Base-by-base conservation (phyloP, 1,140 invertebrate species). In the Babylonia areolata region DNA sequence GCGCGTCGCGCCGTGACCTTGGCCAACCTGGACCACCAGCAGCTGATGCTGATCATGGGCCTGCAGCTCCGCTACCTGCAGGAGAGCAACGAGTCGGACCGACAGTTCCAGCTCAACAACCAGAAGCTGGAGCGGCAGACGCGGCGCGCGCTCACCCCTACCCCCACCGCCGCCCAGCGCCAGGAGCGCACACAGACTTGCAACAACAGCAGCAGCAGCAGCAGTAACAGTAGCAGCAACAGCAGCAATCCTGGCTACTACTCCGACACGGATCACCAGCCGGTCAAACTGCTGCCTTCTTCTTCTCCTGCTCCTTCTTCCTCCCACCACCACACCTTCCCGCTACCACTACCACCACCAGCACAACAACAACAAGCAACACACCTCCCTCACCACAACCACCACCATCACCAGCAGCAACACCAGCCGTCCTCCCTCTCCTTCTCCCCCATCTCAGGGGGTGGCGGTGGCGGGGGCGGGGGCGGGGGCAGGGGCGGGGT, bases 61-160 rank as follows among this genome's bases (percentile, higher is more conserved):
- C 86, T 93, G 37, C 92, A 92, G 80, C 92, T 91, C 90, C 80
- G 91, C 69, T 93, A 92, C 85, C 81, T 91, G 31, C 89, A 93
- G 78, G 92, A 93, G 87, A 88, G 86, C 33, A 86, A 46, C 77
- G 54, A 40, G 35, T 33, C 46, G 75, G 37, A 84, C n/a, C 28
- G 17, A 11, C 28, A 81, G 69, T 23, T 73, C 69, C 46, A 84
- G 37, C 9, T 23, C 54, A 46, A 58, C 42, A 51, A 31, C 15
- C 15, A 31, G 31, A 78, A 79, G 54, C 84, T 85, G 73, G 77
- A 85, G 31, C 51, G 17, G 31, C 73, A 85, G 73, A 35, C 84
- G 58, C 35, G 82, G 9, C 85, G 87, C 31, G 81, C 87, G 20
- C 39, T 88, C 40, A 88, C 85, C 11, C 87, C 87, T 28, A 86